Evolutionary conservation across 2,113 vertebrate species (phyloP), one percentile per base, ranked within the genome.

Genomic region (Cebidichthys violaceus): DNA sequence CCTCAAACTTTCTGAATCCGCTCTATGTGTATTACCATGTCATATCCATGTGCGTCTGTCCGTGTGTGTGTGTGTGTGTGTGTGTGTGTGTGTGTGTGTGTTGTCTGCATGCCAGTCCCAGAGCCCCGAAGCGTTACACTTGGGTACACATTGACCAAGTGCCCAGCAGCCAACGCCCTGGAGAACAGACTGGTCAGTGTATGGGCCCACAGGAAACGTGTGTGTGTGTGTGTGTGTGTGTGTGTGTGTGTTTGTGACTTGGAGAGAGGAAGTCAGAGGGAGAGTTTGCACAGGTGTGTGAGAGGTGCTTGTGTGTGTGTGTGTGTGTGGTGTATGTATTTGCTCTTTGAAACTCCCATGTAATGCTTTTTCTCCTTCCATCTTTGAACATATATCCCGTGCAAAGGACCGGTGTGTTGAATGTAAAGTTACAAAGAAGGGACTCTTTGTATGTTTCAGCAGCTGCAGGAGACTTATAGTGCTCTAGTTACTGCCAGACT

Each of bases 201-300:
- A 17, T 57, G 45, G 85, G 76, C 62, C 74, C 66, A 74, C 83
- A 90, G 87, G 89, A 91, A 88, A 54, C 64, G 45, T 88, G 83
- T 84, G 66, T 82, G 68, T 59, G 81, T 76, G 45, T 31, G 66
- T 59, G 78, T 68, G 79, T 74, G 57, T 33, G 67, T 71, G 45
- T 88, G 83, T 84, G 66, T 77, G 57, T 27, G 67, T 60, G 79
- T 82, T 50, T 70, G 72, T 37, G 70, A 68, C 62, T 83, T 77
- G 54, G 62, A 39, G 85, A 80, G 72, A 86, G 81, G 84, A 88
- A 88, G 85, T 88, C 64, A 10, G 78, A 89, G 35, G 24, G 83
- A 85, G 82, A 91, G 89, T 93, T 93, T 93, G 89, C 89, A 91
- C 93, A 94, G 93, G 93, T 94, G 92, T 87, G 85, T 86, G 84